Percentiles rank a stretch among this genome's conserved stretches.
Evolutionary conservation across 2,113 vertebrate genomes (phyloP).

Genomic region (Oncorhynchus masou): DNA sequence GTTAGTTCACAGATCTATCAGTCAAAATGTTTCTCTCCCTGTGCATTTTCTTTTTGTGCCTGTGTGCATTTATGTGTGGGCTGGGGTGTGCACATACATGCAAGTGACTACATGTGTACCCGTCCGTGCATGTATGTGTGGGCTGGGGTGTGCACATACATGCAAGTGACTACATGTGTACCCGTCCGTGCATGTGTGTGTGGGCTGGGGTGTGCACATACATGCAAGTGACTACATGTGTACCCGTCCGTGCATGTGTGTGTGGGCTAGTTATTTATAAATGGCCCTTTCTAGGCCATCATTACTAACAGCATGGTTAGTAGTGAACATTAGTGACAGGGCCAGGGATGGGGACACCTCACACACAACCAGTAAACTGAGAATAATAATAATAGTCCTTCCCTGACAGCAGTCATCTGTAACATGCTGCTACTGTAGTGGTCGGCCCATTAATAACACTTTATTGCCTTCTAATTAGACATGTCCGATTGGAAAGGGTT

Average conservation of each 20-base stretch:
- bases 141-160: not conserved
- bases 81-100: not conserved
- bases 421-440: slow-evolving; percentile 94
- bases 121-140: not conserved
- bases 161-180: not conserved
- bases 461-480: slow-evolving; percentile 99
- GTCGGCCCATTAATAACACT: slow-evolving; percentile 98
- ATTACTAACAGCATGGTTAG: slow-evolving; percentile 93
- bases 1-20: too few relatives aligned
- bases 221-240: not conserved
- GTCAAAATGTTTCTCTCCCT: not conserved
- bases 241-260: not conserved
- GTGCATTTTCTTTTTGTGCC: not conserved
- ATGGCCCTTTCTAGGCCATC: slow-evolving; percentile 64
- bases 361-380: slow-evolving; percentile 96
- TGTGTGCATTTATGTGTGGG: too few relatives aligned
- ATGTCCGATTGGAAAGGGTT: slow-evolving; percentile 79
- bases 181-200: not conserved
- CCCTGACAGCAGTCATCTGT: slow-evolving; percentile 98
- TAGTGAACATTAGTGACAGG: slow-evolving; percentile 97
- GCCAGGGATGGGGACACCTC: slow-evolving; percentile 88
- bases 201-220: not conserved
- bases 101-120: not conserved
- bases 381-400: slow-evolving; percentile 98
- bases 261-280: not conserved